Conservation (phyloP, 2,888 invertebrate genomes). For the Odontomyia ornata region DNA sequence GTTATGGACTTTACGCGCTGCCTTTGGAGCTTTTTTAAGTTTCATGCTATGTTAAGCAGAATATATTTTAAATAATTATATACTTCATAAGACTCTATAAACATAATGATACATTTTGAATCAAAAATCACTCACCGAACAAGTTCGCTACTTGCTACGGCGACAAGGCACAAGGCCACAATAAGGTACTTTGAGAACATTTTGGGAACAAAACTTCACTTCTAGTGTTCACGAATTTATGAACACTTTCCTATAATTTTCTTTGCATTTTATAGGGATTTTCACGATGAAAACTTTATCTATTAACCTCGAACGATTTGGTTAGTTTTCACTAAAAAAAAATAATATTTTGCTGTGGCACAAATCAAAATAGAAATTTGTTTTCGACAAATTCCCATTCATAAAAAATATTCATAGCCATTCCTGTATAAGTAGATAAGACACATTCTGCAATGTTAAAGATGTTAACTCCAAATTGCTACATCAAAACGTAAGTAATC, state of each 20-base stretch:
- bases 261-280: background rate
- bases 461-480: too few species aligned
- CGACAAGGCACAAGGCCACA: constrained; percentile 14
- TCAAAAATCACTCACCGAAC: background rate
- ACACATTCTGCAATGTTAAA: too few species aligned
- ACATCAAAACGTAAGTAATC: too few species aligned
- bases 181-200: constrained; percentile 6
- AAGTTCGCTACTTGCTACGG: constrained; percentile 26
- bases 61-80: background rate
- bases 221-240: background rate
- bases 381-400: too few species aligned
- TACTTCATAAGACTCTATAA: background rate
- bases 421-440: too few species aligned
- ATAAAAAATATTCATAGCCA: too few species aligned
- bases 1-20: background rate
- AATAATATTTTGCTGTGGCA: too few species aligned
- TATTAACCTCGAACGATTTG: too few species aligned
- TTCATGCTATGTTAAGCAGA: background rate
- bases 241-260: background rate
- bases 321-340: too few species aligned
- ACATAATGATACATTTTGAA: background rate
- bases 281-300: too few species aligned
- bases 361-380: too few species aligned
- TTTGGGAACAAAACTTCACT: background rate
- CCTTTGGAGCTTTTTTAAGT: background rate